Evolutionary conservation across 2,113 vertebrate genomes (phyloP), one percentile per base, ranked within the genome.

Genomic region (Choloepus hoffmanni): DNA sequence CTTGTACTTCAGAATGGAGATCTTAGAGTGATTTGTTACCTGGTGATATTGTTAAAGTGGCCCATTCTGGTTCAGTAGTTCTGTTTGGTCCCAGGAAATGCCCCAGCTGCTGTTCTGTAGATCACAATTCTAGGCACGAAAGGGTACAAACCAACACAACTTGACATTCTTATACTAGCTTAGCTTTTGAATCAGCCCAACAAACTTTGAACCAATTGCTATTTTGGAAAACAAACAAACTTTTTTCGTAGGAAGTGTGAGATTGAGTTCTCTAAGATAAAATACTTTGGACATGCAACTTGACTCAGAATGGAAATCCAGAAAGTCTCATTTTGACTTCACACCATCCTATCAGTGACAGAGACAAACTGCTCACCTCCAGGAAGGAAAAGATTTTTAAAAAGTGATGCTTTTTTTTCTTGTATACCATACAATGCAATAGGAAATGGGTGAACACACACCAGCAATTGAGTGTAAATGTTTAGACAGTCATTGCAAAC

Each of bases 321-420:
- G 85, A 95, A 91, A 92, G 65, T 92, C 36, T 96, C 55, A 93
- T 92, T 96, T 94, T 81, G 68, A 79, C 86, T 96, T 95, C 68
- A 92, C 24, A 53, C 89, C 40, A 48, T 87, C 79, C 74, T 77
- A 33, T 93, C 86, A 86, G 74, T 95, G 94, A 95, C 89, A 97
- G 85, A 94, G 89, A 93, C 58, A 89, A 96, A 92, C 63, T 84
- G 94, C 67, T 92, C 79, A 84, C 87, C 63, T 95, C 88, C 23
- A 50, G 60, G 89, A 79, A 77, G 40, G 76, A 85, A 68, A 82
- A 68, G 74, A 9, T 65, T 89, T 78, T 89, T 2, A 18, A 63
- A 74, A 93, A 92, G 79, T 68, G 33, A 74, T 21, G 0, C 43
- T 68, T 36, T 36, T 16, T 58, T 92, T 65, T 14, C 78, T 90